Base-by-base conservation (phyloP, 2,113 vertebrate genomes). In the Tauraco erythrolophus region DNA sequence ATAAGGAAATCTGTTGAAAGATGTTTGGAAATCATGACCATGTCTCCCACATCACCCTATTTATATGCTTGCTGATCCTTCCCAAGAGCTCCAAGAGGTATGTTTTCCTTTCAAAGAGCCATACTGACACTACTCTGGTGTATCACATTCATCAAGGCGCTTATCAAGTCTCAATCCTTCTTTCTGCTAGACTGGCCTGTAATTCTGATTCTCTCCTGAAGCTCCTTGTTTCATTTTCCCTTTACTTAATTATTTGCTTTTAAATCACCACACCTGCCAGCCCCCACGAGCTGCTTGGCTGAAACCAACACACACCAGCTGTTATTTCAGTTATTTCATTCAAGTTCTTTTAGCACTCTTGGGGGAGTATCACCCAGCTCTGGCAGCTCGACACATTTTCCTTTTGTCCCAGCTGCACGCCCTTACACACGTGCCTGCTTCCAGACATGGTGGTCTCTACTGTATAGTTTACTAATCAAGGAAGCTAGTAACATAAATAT, bases 391-490 rank as follows among this genome's bases (percentile, higher is more conserved):
- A 13, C 28, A 60, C 22, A 7, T 31, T 83, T 89, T 54, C 8
- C 6, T 7, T 27, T 28, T 0, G 0, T 18, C 33, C 45, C 68
- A 81, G 39, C 17, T 60, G 45, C 45, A 37, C 2, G 2, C 4
- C 21, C 17, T 37, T 43, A 53, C 19, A 30, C 39, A 37, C 6
- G 19, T 0, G 4, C 30, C 41, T 50, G 28, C 56, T 74, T 45
- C 74, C 54, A 25, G 61, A 54, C 0, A 0, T 4, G 13, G 46
- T 33, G 23, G 23, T 72, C 81, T 54, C 4, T 19, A 23, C 48
- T 86, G 48, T 19, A 48, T 2, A 37, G 10, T 65, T 87, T 53
- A 69, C 19, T 65, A 56, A 51, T 24, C 54, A 60, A 74, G 66
- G 54, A 91, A 80, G 28, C 17, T 39, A 51, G 28, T 14, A 80